A percentile compares a stretch with the other conserved stretches of the same genome.
Evolutionary conservation across 2,888 invertebrate genomes (phyloP).

Genomic region (Danaus chrysippus): DNA sequence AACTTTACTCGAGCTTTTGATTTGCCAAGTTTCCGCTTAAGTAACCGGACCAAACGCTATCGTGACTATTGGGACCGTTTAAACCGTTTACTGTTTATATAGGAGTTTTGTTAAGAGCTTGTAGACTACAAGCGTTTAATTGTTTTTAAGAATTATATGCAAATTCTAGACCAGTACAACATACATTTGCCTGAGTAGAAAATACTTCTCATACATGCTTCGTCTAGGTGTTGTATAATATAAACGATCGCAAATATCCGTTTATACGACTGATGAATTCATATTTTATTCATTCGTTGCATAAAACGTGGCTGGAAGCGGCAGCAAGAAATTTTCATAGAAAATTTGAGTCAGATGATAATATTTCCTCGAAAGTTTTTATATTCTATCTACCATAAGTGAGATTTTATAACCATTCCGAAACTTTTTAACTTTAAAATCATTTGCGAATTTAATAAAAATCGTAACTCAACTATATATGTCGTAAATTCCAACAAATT

Average conservation of each 20-base stretch:
- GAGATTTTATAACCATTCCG: constrained; percentile 1
- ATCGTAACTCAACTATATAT: constrained; percentile 52
- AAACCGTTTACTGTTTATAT: constrained; percentile 28
- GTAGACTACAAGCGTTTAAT: constrained; percentile 14
- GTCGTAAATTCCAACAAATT: constrained; percentile 59
- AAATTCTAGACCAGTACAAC: neutral
- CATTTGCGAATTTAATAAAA: constrained; percentile 39
- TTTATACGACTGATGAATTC: constrained; percentile 69
- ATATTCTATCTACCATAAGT: neutral
- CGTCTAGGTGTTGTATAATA: neutral
- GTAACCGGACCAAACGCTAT: constrained; percentile 42
- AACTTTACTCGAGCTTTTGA: constrained; percentile 55
- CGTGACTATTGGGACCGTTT: constrained; percentile 36
- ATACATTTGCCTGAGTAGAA: neutral
- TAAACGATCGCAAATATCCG: constrained; percentile 25
- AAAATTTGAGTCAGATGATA: constrained; percentile 45
- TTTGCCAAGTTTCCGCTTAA: constrained; percentile 57
- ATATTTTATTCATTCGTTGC: constrained; percentile 70
- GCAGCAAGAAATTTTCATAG: constrained; percentile 42
- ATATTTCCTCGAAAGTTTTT: constrained; percentile 11
- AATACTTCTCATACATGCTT: neutral
- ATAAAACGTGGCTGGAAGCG: constrained; percentile 46
- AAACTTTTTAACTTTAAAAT: constrained; percentile 2
- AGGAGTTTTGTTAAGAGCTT: constrained; percentile 16
- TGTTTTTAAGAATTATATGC: constrained; percentile 11